Base-by-base conservation (phyloP, 2,888 invertebrate species). In the Brenthis hecate region DNA sequence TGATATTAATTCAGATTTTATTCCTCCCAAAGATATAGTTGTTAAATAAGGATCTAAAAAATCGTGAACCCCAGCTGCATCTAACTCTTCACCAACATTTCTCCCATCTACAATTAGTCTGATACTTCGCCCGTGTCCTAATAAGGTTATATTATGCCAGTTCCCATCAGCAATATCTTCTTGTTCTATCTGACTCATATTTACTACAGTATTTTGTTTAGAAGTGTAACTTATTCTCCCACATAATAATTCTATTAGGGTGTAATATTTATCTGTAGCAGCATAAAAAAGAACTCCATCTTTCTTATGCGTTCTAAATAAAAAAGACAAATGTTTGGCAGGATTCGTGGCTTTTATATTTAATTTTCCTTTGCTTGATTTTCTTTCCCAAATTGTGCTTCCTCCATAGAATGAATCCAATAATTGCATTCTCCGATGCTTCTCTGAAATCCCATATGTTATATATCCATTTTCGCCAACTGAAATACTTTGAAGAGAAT, bases 21-120 rank as follows among this genome's bases (percentile, higher is more conserved):
- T 94, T 11, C 97, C 97, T 54, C 98, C 98, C 54, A 99, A 87
- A 3, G 96, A 95, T 66, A 99, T 87, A 5, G 95, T 94, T 0
- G 96, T 96, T 62, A 99, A 89, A 81, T 98, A 98, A 0, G 98
- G 97, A 86, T 98, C 98, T 50, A 98, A 93, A 82, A 98, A 98
- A 82, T 98, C 97, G 82, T 98, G 98, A 0, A 98, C 96, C 3
- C 97, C 96, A 14, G 96, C 96, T 0, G 96, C 94, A 81, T 98
- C 98, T 5, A 98, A 91, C 83, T 98, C 98, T 80, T 98, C 98
- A 0, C 97, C 98, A 1, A 96, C 94, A 73, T 95, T 93, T 47
- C 87, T 87, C 28, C 94, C 94, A 82, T 98, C 97, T 3, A 98
- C 89, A 54, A 96, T 87, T 23, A 98, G 83, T 69, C 95, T 94